Evolutionary conservation across 2,113 vertebrate genomes (phyloP).

Genomic region (Hymenochirus boettgeri): DNA sequence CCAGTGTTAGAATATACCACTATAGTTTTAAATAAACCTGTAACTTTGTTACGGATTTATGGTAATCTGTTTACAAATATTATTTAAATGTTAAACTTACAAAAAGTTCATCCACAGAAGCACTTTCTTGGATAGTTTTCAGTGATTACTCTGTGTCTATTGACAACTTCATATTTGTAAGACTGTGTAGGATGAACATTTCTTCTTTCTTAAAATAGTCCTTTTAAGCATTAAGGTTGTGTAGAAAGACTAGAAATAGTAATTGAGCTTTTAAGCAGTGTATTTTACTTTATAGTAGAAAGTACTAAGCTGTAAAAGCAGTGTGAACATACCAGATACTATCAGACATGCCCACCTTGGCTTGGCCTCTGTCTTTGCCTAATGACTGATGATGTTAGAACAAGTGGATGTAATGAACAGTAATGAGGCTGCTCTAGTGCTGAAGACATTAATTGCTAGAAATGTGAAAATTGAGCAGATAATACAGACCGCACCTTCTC

Average conservation of each 20-base stretch:
- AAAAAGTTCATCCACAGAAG: too few species aligned
- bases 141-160: not conserved
- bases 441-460: constrained; percentile 39
- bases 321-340: not conserved
- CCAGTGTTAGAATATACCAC: too few species aligned
- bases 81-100: too few species aligned
- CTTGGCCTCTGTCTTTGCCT: constrained; percentile 13
- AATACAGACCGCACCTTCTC: constrained; percentile 39
- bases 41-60: too few species aligned
- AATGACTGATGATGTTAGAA: constrained; percentile 29
- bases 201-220: not conserved
- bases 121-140: too few species aligned
- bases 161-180: not conserved
- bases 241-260: not conserved
- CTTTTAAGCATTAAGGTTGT: not conserved
- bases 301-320: not conserved
- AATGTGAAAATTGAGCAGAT: constrained; percentile 33
- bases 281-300: constrained; percentile 2
- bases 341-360: constrained; percentile 20
- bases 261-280: not conserved
- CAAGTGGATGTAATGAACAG: constrained; percentile 29
- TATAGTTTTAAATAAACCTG: too few species aligned
- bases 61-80: too few species aligned
- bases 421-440: constrained; percentile 31
- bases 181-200: not conserved